Evolutionary conservation across 2,113 vertebrate genomes (phyloP), one percentile per base, ranked within the genome.

Genomic region (Seriola aureovittata): DNA sequence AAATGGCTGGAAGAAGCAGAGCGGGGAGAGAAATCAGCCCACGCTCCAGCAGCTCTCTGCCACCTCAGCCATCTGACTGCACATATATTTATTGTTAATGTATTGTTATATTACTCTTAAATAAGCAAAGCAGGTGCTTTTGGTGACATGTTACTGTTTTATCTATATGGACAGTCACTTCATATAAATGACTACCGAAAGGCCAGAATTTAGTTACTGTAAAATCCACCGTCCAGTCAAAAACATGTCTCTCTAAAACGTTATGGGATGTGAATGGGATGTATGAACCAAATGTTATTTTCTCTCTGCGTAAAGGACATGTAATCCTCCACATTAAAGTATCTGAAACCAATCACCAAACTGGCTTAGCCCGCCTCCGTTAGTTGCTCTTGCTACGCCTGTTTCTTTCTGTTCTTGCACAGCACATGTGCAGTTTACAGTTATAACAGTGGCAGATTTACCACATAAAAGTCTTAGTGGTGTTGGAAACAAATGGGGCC

Each of bases 1-100:
- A 99, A 80, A 98, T 90, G 34, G 98, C 98, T 99, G 94, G 8
- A 13, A 86, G 91, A 71, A 79, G 73, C 69, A 71, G 42, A 88
- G 59, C 0, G 42, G 14, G 32, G 17, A 78, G 59, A 83, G 1
- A 17, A 46, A 74, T 54, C 60, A 60, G 17, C 68, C 69, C 72
- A 71, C 67, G 7, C 65, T 54, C 11, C 32, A 11, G n/a, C 75
- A 34, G 54, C 38, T 44, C 17, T 62, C 50, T 3, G 8, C 52
- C 5, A 23, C 1, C 34, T 55, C 38, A 78, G 21, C 75, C 62
- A 80, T 21, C 21, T 8, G 13, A 23, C 57, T 16, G 54, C 70
- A 50, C 36, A 5, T 34, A 14, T 29, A 58, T 5, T 5, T 29
- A 58, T 58, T 58, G 5, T 29, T 11, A 2, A 29, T 58, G 29